These are phyloP conservation scores for Euphydryas editha DNA, from an alignment of 2,888 invertebrate species.

Conservation along the genomic window DNA sequence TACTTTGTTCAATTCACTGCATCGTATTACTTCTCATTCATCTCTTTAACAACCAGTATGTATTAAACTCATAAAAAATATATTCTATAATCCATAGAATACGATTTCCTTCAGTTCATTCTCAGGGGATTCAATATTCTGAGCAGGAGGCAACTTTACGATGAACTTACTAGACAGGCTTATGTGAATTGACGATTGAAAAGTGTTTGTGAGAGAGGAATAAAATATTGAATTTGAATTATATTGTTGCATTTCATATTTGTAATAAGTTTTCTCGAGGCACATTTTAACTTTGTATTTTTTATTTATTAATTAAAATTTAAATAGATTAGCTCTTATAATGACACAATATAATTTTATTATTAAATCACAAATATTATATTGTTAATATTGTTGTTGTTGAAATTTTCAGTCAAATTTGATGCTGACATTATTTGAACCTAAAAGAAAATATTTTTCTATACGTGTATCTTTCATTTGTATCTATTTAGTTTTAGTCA, in stretches of 20 bases:
- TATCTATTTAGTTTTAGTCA: too few relatives aligned
- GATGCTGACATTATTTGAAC: too few relatives aligned
- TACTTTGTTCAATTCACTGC: too few relatives aligned
- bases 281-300: not conserved
- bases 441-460: too few relatives aligned
- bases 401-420: too few relatives aligned
- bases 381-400: too few relatives aligned
- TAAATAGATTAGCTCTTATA: too few relatives aligned
- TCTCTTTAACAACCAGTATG: not conserved
- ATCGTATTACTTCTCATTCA: too few relatives aligned
- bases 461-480: too few relatives aligned
- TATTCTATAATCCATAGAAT: not conserved
- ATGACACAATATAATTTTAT: too few relatives aligned
- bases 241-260: not conserved
- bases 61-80: not conserved
- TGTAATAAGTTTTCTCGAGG: not conserved
- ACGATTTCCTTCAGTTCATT: conserved; percentile 1
- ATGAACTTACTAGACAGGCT: conserved; percentile 4
- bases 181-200: conserved; percentile 8
- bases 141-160: conserved; percentile 6
- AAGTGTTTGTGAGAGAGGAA: conserved; percentile 9
- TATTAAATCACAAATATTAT: too few relatives aligned
- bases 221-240: conserved; percentile 9
- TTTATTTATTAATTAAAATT: too few relatives aligned
- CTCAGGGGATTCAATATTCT: conserved; percentile 3